Conservation (phyloP, 53 echinoderm and acorn worm genomes). For the Actinopyga echinites region DNA sequence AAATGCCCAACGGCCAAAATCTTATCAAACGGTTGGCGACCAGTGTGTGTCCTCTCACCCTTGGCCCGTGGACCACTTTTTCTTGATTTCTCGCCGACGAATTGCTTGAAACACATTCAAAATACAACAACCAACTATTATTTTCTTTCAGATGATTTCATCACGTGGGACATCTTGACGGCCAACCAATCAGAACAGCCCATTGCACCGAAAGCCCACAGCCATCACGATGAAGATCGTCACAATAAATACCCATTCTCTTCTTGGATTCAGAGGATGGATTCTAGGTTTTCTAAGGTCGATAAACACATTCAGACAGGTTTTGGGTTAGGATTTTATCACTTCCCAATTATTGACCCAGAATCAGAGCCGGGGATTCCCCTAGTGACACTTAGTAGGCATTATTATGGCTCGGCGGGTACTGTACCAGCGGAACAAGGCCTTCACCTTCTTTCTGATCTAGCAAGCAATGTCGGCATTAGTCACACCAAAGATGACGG, state of each 20-base stretch:
- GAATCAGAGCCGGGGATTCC: conserved; percentile 39
- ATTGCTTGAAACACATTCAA: too few relatives aligned
- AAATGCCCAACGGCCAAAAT: background rate
- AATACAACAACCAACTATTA: too few relatives aligned
- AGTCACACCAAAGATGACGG: background rate
- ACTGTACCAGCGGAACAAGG: conserved; percentile 44
- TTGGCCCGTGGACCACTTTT: too few relatives aligned
- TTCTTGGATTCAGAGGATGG: conserved; percentile 27
- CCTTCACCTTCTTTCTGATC: conserved; percentile 34
- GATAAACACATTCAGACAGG: conserved; percentile 41
- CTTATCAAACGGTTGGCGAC: too few relatives aligned
- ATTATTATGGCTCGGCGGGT: background rate
- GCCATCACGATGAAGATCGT: background rate
- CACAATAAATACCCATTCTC: conserved; percentile 20
- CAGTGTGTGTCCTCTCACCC: too few relatives aligned
- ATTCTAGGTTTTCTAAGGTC: conserved; percentile 2
- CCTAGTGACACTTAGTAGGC: background rate
- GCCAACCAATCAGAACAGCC: too few relatives aligned
- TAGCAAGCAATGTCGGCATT: conserved; percentile 4
- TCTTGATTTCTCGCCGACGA: too few relatives aligned
- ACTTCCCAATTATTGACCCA: conserved; percentile 31
- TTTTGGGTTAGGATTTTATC: conserved; percentile 20
- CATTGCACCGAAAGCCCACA: background rate
- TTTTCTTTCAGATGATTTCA: too few relatives aligned
- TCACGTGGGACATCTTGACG: too few relatives aligned